Evolutionary conservation across 2,113 vertebrate genomes (phyloP).

Genomic region (Phrynosoma blainvillii): DNA sequence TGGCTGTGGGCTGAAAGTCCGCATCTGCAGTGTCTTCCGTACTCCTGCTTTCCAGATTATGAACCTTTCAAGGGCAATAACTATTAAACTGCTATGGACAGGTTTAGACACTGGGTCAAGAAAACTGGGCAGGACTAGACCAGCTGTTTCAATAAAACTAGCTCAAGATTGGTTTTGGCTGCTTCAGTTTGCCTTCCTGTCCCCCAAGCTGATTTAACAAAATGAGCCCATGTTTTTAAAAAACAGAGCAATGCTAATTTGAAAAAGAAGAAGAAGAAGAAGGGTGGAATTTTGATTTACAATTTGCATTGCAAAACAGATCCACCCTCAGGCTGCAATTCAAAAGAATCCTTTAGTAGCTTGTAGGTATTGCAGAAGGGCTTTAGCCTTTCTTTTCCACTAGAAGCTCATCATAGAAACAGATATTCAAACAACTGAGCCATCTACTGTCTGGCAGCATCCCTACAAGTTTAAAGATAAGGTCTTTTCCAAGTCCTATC

Average conservation of each 20-base stretch:
- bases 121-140: constrained; percentile 49
- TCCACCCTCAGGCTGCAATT: not conserved
- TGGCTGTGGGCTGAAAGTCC: constrained; percentile 33
- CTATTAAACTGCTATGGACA: constrained; percentile 40
- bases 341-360: not conserved
- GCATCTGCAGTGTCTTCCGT: constrained; percentile 44
- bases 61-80: constrained; percentile 48
- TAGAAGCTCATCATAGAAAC: not conserved
- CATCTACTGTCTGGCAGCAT: not conserved
- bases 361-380: not conserved
- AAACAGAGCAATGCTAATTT: constrained; percentile 51
- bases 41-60: constrained; percentile 38
- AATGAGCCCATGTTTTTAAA: constrained; percentile 59
- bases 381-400: not conserved
- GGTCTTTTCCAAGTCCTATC: too few relatives aligned
- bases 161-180: constrained; percentile 60
- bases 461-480: too few relatives aligned
- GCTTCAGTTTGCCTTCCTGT: constrained; percentile 44
- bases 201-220: constrained; percentile 52
- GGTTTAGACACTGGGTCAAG: constrained; percentile 38
- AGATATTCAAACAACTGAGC: not conserved
- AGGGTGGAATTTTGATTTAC: constrained; percentile 21
- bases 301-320: not conserved
- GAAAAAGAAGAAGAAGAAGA: not conserved
- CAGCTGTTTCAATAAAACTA: constrained; percentile 55